Conservation (phyloP, 2,888 invertebrate genomes). For the Sinhomidia bicolor region DNA sequence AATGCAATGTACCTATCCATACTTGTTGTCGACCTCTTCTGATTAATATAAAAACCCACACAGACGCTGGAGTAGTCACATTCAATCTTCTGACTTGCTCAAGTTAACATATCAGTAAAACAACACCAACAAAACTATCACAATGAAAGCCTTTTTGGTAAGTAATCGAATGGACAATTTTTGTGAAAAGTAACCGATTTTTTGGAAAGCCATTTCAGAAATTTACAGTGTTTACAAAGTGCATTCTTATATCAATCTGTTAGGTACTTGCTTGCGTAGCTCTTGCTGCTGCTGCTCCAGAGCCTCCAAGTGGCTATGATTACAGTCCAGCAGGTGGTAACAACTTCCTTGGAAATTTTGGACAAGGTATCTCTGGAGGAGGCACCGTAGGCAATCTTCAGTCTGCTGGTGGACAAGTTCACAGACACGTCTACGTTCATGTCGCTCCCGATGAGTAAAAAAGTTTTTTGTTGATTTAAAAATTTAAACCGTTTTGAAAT, state of each 20-base stretch:
- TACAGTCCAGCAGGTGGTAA: not conserved
- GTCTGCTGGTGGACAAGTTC: slow-evolving; percentile 49
- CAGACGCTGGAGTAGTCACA: slow-evolving; percentile 57
- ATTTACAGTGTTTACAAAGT: not conserved
- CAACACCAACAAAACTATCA: not conserved
- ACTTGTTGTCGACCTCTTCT: not conserved
- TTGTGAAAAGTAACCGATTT: not conserved
- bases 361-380: slow-evolving; percentile 35
- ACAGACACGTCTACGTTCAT: slow-evolving; percentile 69
- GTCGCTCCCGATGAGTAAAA: slow-evolving; percentile 67
- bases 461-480: not conserved
- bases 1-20: slow-evolving; percentile 16
- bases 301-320: slow-evolving; percentile 50
- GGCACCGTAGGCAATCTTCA: slow-evolving; percentile 60
- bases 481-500: too few relatives aligned
- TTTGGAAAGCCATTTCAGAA: not conserved
- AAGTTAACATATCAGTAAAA: slow-evolving; percentile 4
- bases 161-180: not conserved
- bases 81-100: slow-evolving; percentile 20
- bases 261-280: slow-evolving; percentile 66
- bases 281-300: slow-evolving; percentile 59
- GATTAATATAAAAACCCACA: slow-evolving; percentile 67
- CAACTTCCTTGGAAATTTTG: slow-evolving; percentile 6
- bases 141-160: slow-evolving; percentile 68
- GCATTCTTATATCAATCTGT: not conserved